Conservation (phyloP, 2,113 vertebrate genomes). For the Platichthys stellatus region DNA sequence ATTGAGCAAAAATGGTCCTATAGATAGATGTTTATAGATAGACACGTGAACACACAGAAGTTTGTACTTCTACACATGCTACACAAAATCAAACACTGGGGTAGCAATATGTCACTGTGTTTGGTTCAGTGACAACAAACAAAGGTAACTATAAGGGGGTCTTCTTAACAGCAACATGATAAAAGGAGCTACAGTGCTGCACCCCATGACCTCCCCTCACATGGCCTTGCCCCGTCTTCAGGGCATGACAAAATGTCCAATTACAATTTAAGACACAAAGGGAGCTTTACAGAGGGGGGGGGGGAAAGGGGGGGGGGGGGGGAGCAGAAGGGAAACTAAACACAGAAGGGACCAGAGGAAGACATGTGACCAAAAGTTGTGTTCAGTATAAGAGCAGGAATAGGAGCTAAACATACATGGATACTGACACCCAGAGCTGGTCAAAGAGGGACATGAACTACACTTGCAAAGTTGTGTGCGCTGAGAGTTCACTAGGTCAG, state of each 20-base stretch:
- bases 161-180: neutral
- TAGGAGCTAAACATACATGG: neutral
- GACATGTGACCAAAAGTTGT: neutral
- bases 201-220: too few species aligned
- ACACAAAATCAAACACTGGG: neutral
- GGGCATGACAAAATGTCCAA: conserved; percentile 34
- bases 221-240: conserved; percentile 5
- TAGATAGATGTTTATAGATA: conserved; percentile 9
- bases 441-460: conserved; percentile 26
- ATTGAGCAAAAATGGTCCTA: too few species aligned
- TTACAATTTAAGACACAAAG: conserved; percentile 41
- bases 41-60: conserved; percentile 7
- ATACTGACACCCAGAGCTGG: neutral
- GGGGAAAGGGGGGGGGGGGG: too few species aligned
- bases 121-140: neutral
- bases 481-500: conserved; percentile 49
- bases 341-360: neutral
- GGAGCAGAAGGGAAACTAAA: neutral
- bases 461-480: conserved; percentile 35
- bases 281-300: too few species aligned
- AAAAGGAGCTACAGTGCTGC: neutral
- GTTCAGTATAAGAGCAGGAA: neutral
- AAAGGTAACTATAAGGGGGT: neutral
- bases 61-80: too few species aligned
- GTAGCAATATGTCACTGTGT: neutral